A percentile compares a stretch with the other conserved stretches of the same genome.
These are phyloP conservation scores for Semaprochilodus insignis DNA, from an alignment of 2,797 vertebrate genomes.

Conservation along the genomic window DNA sequence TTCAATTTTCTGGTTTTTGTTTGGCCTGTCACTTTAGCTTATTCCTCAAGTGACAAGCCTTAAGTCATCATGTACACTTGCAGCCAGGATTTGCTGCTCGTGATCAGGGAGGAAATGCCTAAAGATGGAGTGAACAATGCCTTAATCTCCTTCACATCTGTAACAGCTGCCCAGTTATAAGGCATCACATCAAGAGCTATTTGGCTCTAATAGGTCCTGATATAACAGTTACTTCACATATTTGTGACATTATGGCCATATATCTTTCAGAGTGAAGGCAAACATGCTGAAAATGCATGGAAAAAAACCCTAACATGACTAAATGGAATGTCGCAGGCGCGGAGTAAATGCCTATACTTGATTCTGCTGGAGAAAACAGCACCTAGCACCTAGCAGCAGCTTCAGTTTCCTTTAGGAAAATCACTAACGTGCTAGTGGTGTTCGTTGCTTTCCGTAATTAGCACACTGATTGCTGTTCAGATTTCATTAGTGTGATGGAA, in stretches of 20 bases:
- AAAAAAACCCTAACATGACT: not conserved
- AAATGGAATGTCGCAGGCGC: not conserved
- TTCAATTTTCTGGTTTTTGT: constrained; percentile 55
- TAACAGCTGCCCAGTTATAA: constrained; percentile 36
- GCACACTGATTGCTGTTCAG: constrained; percentile 28
- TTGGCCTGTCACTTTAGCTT: constrained; percentile 58
- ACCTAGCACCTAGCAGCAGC: not conserved
- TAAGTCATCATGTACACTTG: constrained; percentile 25
- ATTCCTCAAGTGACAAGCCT: constrained; percentile 33
- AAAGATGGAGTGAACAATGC: not conserved
- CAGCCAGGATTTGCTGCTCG: constrained; percentile 13
- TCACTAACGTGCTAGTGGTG: constrained; percentile 1
- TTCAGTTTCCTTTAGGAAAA: constrained; percentile 14
- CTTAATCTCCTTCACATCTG: constrained; percentile 19
- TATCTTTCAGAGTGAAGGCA: constrained; percentile 6
- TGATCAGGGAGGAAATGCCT: constrained; percentile 27
- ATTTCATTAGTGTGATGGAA: constrained; percentile 28
- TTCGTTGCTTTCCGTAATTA: constrained; percentile 26
- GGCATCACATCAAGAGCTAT: constrained; percentile 2
- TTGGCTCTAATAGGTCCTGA: constrained; percentile 8
- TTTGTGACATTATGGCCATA: constrained; percentile 19
- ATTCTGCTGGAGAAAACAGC: not conserved
- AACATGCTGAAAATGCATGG: not conserved
- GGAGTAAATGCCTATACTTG: not conserved
- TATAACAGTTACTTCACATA: constrained; percentile 18